Percentiles rank a stretch among this genome's conserved stretches.
phyloP scores from a whole-genome alignment of 2,113 vertebrate genomes.

The Petromus typicus region DNA sequence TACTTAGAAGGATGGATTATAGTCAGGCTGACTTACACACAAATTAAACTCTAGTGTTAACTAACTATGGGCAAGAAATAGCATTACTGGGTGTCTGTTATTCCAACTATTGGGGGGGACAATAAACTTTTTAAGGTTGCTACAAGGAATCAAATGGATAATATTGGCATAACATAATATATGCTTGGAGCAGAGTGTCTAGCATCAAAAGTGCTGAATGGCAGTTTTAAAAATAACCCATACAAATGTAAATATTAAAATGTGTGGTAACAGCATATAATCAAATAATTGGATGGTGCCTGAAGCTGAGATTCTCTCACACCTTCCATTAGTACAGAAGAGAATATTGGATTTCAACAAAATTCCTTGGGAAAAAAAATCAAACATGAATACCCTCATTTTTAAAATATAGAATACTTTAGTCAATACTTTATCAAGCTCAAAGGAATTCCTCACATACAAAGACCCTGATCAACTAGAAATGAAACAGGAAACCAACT shows the following conservation, averaged over 20 bases:
- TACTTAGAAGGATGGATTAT: not conserved
- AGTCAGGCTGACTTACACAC: not conserved
- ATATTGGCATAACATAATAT: not conserved
- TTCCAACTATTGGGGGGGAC: not conserved
- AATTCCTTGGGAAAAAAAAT: constrained; percentile 37
- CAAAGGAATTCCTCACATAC: not conserved
- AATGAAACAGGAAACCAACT: not conserved
- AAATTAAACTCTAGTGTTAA: not conserved
- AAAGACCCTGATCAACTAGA: not conserved
- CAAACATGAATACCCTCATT: not conserved
- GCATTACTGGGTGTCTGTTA: not conserved
- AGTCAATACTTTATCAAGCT: not conserved
- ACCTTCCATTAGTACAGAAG: not conserved
- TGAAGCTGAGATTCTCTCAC: not conserved
- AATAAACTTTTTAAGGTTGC: not conserved
- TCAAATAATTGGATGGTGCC: not conserved
- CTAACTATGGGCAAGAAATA: not conserved
- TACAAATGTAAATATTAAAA: not conserved
- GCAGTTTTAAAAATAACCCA: not conserved
- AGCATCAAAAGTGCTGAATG: not conserved
- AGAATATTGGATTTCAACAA: not conserved
- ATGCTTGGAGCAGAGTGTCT: not conserved
- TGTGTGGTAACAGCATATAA: not conserved
- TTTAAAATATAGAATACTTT: not conserved
- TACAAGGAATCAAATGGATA: not conserved